These are phyloP conservation scores for Alectura lathami DNA, from an alignment of 2,113 vertebrate genomes.

Conservation along the genomic window DNA sequence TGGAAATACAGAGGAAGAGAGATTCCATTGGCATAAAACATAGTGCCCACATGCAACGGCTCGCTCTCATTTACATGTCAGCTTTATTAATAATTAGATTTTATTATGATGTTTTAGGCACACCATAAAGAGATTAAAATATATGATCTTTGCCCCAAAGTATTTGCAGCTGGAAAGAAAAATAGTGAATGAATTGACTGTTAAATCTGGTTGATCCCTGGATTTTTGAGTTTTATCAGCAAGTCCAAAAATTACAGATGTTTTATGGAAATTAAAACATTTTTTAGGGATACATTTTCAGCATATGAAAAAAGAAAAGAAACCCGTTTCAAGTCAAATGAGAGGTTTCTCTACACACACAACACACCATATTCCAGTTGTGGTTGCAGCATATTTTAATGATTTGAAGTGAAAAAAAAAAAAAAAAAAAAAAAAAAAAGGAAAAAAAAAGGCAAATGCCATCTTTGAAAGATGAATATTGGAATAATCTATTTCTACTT, in stretches of 20 bases:
- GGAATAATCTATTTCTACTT: background rate
- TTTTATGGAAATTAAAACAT: background rate
- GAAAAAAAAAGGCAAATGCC: background rate
- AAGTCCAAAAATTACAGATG: constrained; percentile 15
- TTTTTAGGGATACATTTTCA: background rate
- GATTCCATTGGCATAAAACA: background rate
- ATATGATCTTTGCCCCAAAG: background rate
- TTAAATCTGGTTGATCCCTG: background rate
- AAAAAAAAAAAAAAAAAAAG: background rate
- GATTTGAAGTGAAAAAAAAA: background rate
- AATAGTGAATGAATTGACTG: constrained; percentile 2
- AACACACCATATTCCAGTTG: background rate
- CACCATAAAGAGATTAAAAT: background rate
- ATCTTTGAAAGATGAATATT: constrained; percentile 1
- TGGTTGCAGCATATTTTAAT: background rate
- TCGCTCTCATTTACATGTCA: background rate
- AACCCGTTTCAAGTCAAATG: background rate
- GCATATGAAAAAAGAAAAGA: background rate
- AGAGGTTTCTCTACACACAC: background rate
- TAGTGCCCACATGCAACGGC: background rate
- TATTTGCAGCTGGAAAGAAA: constrained; percentile 24
- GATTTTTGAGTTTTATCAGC: constrained; percentile 15
- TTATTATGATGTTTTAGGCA: background rate
- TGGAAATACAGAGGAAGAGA: background rate
- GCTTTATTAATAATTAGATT: constrained; percentile 24